Base-by-base conservation (phyloP, 92 coral and sea anemone species). In the Palythoa grandiflora region DNA sequence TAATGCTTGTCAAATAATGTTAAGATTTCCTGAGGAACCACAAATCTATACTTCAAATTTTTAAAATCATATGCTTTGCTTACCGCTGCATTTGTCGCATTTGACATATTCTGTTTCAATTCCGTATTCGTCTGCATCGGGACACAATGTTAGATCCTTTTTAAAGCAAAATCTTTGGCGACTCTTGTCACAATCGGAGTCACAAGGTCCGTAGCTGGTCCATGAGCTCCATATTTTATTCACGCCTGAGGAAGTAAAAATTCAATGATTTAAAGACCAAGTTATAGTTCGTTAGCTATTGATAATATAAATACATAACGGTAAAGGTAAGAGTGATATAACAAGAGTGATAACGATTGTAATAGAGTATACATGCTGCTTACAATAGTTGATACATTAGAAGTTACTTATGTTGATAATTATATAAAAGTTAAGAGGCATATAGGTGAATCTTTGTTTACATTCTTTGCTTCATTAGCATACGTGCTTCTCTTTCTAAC, bases 91-190 rank as follows among this genome's bases (percentile, higher is more conserved):
- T 55, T 71, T 54, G 59, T 71, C 20, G 63, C 92, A 90, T 35
- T 55, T 50, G 14, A 40, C 66, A 65, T 66, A 55, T 16, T 86
- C 59, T 11, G 88, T 66, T 7, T 59, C 77, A 17, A 86, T 85
- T 35, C 92, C 92, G 57, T 78, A 87, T 8, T 77, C 84, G 61
- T 63, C 73, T 3, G 53, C 87, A 10, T 76, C 87, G 13, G 84
- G 87, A 19, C 92, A 90, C 88, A 39, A 72, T 1, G 53, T 71
- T 10, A 48, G 11, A 50, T 90, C 75, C 47, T 55, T 51, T 50
- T 88, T 68, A 38, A 88, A 50, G 61, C 93, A 90, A 79, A 90
- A 90, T 38, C 93, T 47, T 65, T 90, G 87, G 9, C 93, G 87
- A 60, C 17, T 21, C 65, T 90, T 86, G 14, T 79, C 61, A 28